These are phyloP conservation scores for Baryphthengus martii DNA, from an alignment of 2,113 vertebrate species.

Conservation along the genomic window DNA sequence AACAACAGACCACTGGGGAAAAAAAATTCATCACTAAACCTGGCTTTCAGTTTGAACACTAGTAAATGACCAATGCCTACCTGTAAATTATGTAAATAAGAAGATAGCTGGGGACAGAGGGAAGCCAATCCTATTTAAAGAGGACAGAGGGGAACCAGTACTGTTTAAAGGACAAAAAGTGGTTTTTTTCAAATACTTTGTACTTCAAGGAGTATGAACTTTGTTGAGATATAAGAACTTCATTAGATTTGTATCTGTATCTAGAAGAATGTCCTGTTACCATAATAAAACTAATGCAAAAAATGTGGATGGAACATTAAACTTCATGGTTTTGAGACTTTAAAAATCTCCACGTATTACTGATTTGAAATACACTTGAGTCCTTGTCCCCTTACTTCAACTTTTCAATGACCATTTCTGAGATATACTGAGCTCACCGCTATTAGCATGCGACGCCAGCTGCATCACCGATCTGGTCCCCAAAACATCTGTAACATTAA, in stretches of 20 bases:
- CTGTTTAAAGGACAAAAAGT: background rate
- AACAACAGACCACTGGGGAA: background rate
- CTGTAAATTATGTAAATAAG: background rate
- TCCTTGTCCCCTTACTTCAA: background rate
- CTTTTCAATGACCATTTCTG: background rate
- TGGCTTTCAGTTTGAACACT: background rate
- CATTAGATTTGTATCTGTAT: background rate
- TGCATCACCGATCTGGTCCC: fast-evolving
- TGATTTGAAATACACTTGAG: background rate
- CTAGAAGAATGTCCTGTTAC: background rate
- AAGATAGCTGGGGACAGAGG: background rate
- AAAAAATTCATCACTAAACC: background rate
- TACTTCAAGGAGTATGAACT: background rate
- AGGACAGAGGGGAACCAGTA: background rate
- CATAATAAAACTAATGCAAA: background rate
- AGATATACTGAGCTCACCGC: background rate
- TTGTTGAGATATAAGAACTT: background rate
- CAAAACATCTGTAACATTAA: background rate
- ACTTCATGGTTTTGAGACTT: background rate
- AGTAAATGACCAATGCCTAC: background rate
- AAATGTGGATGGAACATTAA: background rate
- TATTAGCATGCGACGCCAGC: too few species aligned
- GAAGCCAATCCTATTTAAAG: background rate
- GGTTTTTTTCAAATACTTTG: background rate
- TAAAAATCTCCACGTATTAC: background rate